Evolutionary conservation across 2,113 vertebrate genomes (phyloP).

Genomic region (Neotragus pygmaeus): DNA sequence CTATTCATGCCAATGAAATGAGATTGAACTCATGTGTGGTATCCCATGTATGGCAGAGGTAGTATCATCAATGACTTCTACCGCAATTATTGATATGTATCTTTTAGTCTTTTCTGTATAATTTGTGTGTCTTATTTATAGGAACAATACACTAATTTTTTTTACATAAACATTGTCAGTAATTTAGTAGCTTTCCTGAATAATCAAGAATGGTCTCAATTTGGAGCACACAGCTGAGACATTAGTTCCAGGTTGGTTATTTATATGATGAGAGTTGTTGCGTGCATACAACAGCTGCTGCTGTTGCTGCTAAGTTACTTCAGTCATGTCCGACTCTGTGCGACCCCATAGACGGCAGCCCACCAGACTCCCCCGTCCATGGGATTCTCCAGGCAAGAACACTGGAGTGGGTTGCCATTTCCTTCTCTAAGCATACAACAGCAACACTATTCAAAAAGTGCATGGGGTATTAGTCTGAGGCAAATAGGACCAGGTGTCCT

Average conservation of each 20-base stretch:
- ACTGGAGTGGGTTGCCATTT: no score
- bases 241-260: neutral
- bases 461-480: neutral
- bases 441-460: neutral
- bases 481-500: neutral
- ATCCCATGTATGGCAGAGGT: neutral
- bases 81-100: neutral
- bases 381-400: no score
- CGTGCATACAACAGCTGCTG: neutral
- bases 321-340: no score
- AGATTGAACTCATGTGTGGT: neutral
- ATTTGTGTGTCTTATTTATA: neutral
- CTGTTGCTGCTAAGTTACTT: no score
- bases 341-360: no score
- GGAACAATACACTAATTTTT: neutral
- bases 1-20: neutral
- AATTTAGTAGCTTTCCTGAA: neutral
- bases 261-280: neutral
- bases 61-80: neutral
- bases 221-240: neutral
- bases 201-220: neutral
- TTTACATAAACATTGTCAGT: neutral
- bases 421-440: neutral
- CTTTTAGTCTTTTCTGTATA: neutral
- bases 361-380: no score